A percentile compares a stretch with the other conserved stretches of the same genome.
phyloP scores from a whole-genome alignment of 2,888 invertebrate genomes.

The Pyrgus malvae region DNA sequence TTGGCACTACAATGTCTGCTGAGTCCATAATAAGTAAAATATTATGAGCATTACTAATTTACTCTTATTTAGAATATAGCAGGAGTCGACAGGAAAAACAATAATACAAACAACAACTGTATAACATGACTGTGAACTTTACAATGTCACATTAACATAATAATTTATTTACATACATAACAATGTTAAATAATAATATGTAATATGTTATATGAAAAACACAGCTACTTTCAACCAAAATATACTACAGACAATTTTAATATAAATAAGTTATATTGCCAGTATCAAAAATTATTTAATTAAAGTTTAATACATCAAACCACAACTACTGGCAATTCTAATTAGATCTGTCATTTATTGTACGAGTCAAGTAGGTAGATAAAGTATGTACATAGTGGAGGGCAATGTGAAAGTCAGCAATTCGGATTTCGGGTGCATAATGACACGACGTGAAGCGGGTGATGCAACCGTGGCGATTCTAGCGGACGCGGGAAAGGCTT shows the following conservation, averaged over 20 bases:
- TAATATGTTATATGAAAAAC: no score
- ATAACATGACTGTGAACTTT: background rate
- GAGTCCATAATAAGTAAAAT: no score
- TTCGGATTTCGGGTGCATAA: slow-evolving; percentile 44
- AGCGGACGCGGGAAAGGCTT: slow-evolving; percentile 17
- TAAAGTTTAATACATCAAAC: slow-evolving; percentile 26
- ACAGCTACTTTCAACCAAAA: no score
- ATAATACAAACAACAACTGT: no score
- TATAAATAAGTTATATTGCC: slow-evolving; percentile 48
- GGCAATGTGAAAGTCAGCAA: slow-evolving; percentile 60
- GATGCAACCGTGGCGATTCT: slow-evolving; percentile 17
- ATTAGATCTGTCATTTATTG: slow-evolving; percentile 42
- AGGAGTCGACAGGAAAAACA: no score
- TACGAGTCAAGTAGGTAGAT: slow-evolving; percentile 10
- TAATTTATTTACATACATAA: slow-evolving; percentile 7
- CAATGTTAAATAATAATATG: no score
- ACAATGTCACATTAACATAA: slow-evolving; percentile 11
- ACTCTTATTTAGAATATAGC: no score
- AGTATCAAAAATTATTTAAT: slow-evolving; percentile 32
- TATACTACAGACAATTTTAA: no score
- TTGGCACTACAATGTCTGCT: no score
- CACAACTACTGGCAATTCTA: slow-evolving; percentile 48
- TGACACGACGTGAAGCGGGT: slow-evolving; percentile 41
- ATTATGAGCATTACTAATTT: no score
- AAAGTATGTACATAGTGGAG: slow-evolving; percentile 14